phyloP scores from a whole-genome alignment of 2,888 invertebrate genomes.

The Caenorhabditis sp. region DNA sequence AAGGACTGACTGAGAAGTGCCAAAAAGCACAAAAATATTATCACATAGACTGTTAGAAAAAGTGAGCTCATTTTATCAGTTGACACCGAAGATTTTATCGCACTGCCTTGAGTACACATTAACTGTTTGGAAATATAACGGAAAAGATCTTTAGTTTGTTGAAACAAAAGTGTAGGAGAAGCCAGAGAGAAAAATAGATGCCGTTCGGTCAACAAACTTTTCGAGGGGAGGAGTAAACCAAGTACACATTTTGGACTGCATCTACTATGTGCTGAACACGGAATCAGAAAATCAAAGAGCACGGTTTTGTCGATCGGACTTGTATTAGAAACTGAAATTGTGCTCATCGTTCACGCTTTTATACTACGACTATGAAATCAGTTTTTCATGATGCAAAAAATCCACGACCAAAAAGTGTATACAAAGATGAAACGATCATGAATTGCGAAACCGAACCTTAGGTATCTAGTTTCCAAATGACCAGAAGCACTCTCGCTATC shows the following conservation, averaged over 20 bases:
- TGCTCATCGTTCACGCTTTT: neutral
- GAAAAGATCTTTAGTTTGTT: slow-evolving; percentile 39
- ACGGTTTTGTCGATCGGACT: neutral
- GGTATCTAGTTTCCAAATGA: slow-evolving; percentile 15
- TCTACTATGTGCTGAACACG: neutral
- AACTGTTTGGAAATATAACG: neutral
- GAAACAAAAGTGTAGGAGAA: slow-evolving; percentile 41
- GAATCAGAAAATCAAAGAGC: slow-evolving; percentile 32
- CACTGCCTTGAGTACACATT: slow-evolving; percentile 1
- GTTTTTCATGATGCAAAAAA: slow-evolving; percentile 22
- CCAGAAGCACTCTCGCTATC: neutral
- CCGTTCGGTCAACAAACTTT: slow-evolving; percentile 26
- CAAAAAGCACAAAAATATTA: slow-evolving; percentile 6
- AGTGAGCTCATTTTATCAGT: slow-evolving; percentile 24
- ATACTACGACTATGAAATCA: slow-evolving; percentile 25
- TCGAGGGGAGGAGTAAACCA: slow-evolving; percentile 1
- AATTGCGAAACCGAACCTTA: neutral
- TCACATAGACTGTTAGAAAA: slow-evolving; percentile 11
- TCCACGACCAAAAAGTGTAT: neutral
- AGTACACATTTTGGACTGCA: slow-evolving; percentile 23
- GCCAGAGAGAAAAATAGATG: neutral
- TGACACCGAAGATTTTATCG: slow-evolving; percentile 24
- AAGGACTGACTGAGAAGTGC: no score
- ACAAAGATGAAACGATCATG: neutral
- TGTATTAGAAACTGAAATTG: no score